Conservation (phyloP, 2,113 vertebrate genomes). For the Phoxinus phoxinus region DNA sequence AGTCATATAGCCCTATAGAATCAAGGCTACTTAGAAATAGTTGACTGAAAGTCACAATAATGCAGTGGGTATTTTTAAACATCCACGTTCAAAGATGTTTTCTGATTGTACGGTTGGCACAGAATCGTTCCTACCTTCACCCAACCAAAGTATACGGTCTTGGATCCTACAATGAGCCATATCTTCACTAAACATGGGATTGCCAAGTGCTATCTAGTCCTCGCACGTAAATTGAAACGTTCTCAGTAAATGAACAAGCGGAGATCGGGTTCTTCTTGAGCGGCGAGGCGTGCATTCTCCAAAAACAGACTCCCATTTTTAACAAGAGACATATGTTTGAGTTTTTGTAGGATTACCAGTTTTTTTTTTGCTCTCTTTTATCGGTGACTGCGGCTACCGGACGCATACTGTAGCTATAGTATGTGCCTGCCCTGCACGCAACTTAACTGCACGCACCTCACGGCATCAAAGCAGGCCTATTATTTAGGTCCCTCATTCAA, state of each 20-base stretch:
- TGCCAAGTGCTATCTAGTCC: slow-evolving; percentile 35
- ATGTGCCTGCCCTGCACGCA: slow-evolving; percentile 1
- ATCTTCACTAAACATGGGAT: not conserved
- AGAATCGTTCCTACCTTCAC: not conserved
- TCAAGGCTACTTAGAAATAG: not conserved
- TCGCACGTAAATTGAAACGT: slow-evolving; percentile 28
- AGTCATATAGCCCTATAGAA: no score
- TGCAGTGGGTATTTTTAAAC: not conserved
- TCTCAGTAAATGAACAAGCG: slow-evolving; percentile 13
- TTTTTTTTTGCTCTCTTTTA: slow-evolving; percentile 33
- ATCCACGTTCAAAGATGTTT: not conserved
- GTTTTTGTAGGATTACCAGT: slow-evolving; percentile 47
- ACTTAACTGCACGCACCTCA: slow-evolving; percentile 14
- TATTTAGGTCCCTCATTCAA: slow-evolving; percentile 8
- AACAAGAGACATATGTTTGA: slow-evolving; percentile 58
- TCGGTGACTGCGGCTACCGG: slow-evolving; percentile 35
- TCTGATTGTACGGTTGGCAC: not conserved
- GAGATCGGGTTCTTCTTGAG: slow-evolving; percentile 49
- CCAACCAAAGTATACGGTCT: not conserved
- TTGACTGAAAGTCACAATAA: not conserved
- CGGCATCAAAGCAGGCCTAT: not conserved
- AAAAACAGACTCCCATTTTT: slow-evolving; percentile 51
- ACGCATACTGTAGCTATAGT: slow-evolving; percentile 1
- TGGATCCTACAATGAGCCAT: slow-evolving; percentile 3
- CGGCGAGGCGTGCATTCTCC: slow-evolving; percentile 44